A percentile compares a stretch with the other conserved stretches of the same genome.
Evolutionary conservation across 2,113 vertebrate genomes (phyloP).

Genomic region (Tychaedon coryphoeus): DNA sequence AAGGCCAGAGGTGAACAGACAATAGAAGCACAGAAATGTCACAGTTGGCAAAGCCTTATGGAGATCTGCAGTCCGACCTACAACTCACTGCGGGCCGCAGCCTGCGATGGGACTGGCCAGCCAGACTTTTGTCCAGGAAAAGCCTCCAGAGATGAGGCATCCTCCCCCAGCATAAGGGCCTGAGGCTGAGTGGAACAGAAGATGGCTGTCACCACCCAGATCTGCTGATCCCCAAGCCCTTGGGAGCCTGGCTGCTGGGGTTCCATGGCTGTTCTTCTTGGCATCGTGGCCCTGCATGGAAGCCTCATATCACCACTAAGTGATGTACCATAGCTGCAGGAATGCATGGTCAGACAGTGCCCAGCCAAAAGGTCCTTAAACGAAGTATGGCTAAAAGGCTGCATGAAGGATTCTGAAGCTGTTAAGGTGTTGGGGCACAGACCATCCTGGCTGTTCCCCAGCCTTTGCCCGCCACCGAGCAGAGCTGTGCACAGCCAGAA

Average conservation of each 20-base stretch:
- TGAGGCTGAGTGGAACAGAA: not conserved
- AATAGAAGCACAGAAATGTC: not conserved
- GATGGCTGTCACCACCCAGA: not conserved
- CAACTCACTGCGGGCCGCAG: rapidly evolving
- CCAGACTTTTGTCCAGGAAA: not conserved
- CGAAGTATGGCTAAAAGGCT: not conserved
- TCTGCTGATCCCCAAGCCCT: not conserved
- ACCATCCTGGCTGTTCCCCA: not conserved
- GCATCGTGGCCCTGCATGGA: not conserved
- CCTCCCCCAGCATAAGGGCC: not conserved
- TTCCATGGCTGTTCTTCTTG: not conserved
- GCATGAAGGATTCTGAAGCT: not conserved
- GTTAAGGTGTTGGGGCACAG: not conserved
- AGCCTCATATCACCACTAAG: rapidly evolving
- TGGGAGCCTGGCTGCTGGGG: not conserved
- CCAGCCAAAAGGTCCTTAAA: not conserved
- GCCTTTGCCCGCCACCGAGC: not conserved
- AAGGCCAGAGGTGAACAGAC: not conserved
- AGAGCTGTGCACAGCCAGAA: rapidly evolving
- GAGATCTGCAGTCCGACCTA: not conserved
- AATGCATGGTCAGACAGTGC: not conserved
- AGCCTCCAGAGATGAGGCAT: not conserved
- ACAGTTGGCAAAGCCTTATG: not conserved
- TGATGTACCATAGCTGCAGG: not conserved
- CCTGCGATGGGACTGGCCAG: rapidly evolving